Base-by-base conservation (phyloP, 2,888 invertebrate species). In the Eupithecia tripunctaria region DNA sequence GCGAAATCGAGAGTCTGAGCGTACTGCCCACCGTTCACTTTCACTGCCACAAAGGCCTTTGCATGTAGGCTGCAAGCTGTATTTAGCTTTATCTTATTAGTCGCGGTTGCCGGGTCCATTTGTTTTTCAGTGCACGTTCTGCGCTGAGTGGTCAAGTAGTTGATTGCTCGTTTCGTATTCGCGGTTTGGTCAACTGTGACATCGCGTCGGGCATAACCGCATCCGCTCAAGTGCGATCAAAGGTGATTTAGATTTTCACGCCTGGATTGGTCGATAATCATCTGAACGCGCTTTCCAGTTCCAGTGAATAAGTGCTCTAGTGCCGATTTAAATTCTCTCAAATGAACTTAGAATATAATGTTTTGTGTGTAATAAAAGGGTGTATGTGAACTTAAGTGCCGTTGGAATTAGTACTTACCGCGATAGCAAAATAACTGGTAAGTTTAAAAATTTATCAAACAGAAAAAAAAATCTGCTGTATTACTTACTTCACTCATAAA, bases 1-100 rank as follows among this genome's bases (percentile, higher is more conserved):
- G 87, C 88, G 88, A 91, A 90, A 91, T 89, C 88, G 88, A 88
- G 88, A 87, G 87, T 88, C 83, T 74, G 82, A 81, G 84, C 81
- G 79, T 81, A 82, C 77, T 80, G 56, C 56, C 56, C 79, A 78
- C 82, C 88, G 83, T 84, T 87, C 88, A 88, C 89, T 89, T 90
- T 90, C 89, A 89, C 89, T 87, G 80, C 81, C 77, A 85, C 85
- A 86, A 84, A 85, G 81, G 81, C 81, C 72, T 72, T 70, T 74
- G 74, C 74, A 74, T 74, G 72, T 71, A 63, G 74, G 62, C 74
- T 69, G 74, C 36, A 69, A 71, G 38, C 74, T 71, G 77, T 78
- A 82, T 82, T 86, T 85, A 82, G 82, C 81, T 80, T 84, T 88
- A 85, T 87, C 85, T 87, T 86, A 85, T 84, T 86, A 86, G 82